Evolutionary conservation across 1,140 invertebrate species (phyloP).

Genomic region (Achatina immaculata): DNA sequence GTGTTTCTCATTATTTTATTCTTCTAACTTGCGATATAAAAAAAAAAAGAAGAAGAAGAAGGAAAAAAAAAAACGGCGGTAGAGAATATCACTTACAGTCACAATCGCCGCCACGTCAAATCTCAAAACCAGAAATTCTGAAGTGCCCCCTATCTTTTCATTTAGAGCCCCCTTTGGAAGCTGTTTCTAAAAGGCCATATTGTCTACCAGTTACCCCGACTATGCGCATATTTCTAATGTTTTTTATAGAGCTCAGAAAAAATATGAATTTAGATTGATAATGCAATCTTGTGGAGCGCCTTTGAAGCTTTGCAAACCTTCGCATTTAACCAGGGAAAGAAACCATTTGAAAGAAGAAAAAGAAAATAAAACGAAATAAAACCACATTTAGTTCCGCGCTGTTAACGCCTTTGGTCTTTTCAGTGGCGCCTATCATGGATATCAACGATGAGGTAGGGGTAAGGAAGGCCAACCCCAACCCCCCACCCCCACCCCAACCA

Average conservation of each 20-base stretch:
- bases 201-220: neutral
- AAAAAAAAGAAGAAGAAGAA: too few relatives aligned
- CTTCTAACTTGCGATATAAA: too few relatives aligned
- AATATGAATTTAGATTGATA: constrained; percentile 10
- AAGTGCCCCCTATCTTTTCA: neutral
- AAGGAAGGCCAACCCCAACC: too few relatives aligned
- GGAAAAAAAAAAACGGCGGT: too few relatives aligned
- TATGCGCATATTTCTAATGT: neutral
- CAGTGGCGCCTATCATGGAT: neutral
- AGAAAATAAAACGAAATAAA: neutral
- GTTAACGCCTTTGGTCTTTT: neutral
- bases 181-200: neutral
- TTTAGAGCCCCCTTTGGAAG: neutral
- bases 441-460: too few relatives aligned
- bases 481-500: too few relatives aligned
- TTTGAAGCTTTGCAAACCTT: neutral
- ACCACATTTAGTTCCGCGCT: neutral
- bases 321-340: neutral
- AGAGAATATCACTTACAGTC: neutral
- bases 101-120: neutral
- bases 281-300: neutral
- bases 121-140: neutral
- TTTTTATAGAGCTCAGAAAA: neutral
- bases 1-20: too few relatives aligned
- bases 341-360: neutral